Conservation (phyloP, 2,888 invertebrate species). For the Tipula lateralis region DNA sequence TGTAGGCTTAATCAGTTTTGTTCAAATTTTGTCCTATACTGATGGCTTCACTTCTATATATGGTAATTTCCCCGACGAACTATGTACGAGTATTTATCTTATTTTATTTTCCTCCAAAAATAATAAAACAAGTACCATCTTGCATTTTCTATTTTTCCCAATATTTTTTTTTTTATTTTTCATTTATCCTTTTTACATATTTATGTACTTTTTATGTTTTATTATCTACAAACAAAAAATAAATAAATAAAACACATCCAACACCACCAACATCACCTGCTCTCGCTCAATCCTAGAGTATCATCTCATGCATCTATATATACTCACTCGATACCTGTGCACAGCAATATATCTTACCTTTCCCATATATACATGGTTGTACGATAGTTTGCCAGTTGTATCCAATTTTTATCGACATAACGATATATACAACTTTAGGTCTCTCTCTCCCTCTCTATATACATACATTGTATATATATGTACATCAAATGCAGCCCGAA, state of each 20-base stretch:
- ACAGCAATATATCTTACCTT: neutral
- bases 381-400: neutral
- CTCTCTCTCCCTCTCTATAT: too few relatives aligned
- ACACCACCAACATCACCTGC: neutral
- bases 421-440: neutral
- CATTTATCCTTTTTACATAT: constrained; percentile 13
- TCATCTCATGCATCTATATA: neutral
- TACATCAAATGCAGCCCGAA: neutral
- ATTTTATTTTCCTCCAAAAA: neutral
- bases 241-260: neutral
- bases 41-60: too few relatives aligned
- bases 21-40: too few relatives aligned
- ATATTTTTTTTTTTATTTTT: neutral
- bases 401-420: neutral
- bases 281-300: neutral
- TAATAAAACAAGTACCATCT: neutral
- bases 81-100: neutral
- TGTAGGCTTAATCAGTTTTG: too few relatives aligned
- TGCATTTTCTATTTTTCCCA: neutral
- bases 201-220: neutral
- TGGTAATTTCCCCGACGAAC: too few relatives aligned
- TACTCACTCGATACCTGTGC: neutral
- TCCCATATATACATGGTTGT: neutral
- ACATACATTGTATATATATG: neutral
- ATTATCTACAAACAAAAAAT: neutral